A percentile compares a stretch with the other conserved stretches of the same genome.
Evolutionary conservation across 2,888 invertebrate genomes (phyloP).

Genomic region (Tipula confusa): DNA sequence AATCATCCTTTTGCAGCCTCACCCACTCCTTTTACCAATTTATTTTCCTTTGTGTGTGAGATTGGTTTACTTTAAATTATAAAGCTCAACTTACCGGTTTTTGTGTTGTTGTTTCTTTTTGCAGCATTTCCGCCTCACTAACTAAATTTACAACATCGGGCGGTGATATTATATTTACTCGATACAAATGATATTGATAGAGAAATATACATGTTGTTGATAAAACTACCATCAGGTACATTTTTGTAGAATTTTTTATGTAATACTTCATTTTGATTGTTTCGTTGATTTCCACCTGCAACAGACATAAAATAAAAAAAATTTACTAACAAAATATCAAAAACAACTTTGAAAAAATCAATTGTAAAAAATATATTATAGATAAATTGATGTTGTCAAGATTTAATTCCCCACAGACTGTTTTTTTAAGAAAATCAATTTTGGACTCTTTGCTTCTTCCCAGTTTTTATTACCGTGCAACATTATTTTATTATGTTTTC

Average conservation of each 20-base stretch:
- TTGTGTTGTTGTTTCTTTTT: not conserved
- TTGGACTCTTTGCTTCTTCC: not conserved
- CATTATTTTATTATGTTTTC: not conserved
- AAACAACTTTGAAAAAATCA: not conserved
- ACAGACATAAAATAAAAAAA: not conserved
- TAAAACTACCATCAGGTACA: constrained; percentile 61
- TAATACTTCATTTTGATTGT: constrained; percentile 1
- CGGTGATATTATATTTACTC: constrained; percentile 45
- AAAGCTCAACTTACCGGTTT: constrained; percentile 31
- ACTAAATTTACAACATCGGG: constrained; percentile 26
- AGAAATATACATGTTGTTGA: constrained; percentile 58
- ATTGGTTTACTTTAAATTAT: no score
- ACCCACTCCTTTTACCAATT: no score
- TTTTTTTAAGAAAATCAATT: not conserved
- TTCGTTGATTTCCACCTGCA: constrained; percentile 16
- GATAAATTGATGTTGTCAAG: not conserved
- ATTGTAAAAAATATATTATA: not conserved
- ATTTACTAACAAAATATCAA: not conserved
- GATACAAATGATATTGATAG: constrained; percentile 62
- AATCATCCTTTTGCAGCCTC: no score
- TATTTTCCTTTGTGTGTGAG: no score
- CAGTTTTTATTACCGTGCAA: not conserved
- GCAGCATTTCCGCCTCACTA: not conserved
- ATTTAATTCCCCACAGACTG: not conserved
- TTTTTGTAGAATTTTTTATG: constrained; percentile 58